Conservation (phyloP, 2,113 vertebrate genomes). For the Rutilus rutilus region DNA sequence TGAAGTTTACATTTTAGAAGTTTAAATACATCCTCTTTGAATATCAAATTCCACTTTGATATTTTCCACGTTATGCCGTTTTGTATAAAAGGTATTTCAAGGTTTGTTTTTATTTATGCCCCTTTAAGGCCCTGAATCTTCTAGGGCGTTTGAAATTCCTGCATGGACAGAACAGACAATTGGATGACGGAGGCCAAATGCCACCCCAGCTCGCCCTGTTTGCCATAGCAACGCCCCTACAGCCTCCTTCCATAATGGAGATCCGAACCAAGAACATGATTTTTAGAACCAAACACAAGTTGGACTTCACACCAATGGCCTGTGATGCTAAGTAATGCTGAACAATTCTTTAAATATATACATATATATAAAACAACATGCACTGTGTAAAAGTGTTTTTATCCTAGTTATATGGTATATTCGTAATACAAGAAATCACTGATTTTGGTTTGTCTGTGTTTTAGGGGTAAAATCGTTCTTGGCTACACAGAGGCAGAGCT, state of each 20-base stretch:
- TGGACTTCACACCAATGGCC: conserved; percentile 76
- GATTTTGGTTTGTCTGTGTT: conserved; percentile 18
- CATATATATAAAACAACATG: background rate
- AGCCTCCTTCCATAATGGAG: conserved; percentile 71
- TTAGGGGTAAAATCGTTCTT: conserved; percentile 66
- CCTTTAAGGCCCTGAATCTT: conserved; percentile 69
- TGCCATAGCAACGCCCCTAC: conserved; percentile 72
- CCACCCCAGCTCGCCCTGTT: conserved; percentile 72
- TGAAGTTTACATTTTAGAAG: background rate
- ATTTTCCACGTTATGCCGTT: background rate
- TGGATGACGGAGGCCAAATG: conserved; percentile 60
- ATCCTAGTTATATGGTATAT: background rate
- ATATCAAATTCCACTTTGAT: background rate
- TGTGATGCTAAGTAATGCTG: conserved; percentile 74
- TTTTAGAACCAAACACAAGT: conserved; percentile 78
- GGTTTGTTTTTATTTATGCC: background rate
- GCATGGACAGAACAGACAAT: conserved; percentile 64
- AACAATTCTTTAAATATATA: background rate
- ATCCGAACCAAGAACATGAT: conserved; percentile 74
- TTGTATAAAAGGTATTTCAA: background rate
- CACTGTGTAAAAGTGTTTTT: background rate
- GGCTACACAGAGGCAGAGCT: conserved; percentile 69
- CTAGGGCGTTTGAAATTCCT: conserved; percentile 75
- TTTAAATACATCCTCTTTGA: too few relatives aligned
- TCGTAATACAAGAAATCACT: background rate